These are phyloP conservation scores for Anhinga anhinga DNA, from an alignment of 2,113 vertebrate genomes.

Conservation along the genomic window DNA sequence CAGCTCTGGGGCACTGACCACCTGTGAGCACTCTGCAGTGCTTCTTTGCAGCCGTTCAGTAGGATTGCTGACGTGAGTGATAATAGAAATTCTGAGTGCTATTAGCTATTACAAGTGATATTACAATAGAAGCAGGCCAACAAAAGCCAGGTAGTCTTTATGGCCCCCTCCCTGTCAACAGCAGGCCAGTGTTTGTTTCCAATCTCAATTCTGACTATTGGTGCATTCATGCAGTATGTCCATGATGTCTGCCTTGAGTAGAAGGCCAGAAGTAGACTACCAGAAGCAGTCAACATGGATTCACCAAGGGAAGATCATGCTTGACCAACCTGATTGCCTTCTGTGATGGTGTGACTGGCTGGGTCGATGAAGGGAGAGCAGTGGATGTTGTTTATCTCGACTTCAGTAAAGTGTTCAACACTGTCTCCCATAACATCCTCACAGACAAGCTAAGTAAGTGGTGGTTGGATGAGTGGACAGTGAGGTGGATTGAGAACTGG, in stretches of 20 bases:
- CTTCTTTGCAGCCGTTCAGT: background rate
- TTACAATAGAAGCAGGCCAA: background rate
- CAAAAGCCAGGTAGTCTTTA: background rate
- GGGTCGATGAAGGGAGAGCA: too few relatives aligned
- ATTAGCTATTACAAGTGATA: background rate
- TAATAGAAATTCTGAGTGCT: background rate
- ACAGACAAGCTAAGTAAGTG: too few relatives aligned
- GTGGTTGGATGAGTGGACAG: too few relatives aligned
- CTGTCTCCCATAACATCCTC: too few relatives aligned
- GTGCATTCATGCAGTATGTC: background rate
- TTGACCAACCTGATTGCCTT: too few relatives aligned
- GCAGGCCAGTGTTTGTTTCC: background rate
- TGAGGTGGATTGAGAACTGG: too few relatives aligned
- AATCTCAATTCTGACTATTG: background rate
- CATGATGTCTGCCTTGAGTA: background rate
- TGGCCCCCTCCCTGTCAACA: background rate
- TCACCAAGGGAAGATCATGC: too few relatives aligned
- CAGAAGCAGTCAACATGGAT: too few relatives aligned
- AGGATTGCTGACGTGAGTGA: background rate
- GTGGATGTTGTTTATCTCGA: too few relatives aligned
- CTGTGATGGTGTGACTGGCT: too few relatives aligned
- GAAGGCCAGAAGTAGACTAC: too few relatives aligned
- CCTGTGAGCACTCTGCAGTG: background rate
- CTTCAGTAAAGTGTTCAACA: too few relatives aligned
- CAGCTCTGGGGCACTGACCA: background rate